Percentiles rank a stretch among this genome's conserved stretches.
phyloP scores from a whole-genome alignment of 2,888 invertebrate species.

The Mimachlamys varia region DNA sequence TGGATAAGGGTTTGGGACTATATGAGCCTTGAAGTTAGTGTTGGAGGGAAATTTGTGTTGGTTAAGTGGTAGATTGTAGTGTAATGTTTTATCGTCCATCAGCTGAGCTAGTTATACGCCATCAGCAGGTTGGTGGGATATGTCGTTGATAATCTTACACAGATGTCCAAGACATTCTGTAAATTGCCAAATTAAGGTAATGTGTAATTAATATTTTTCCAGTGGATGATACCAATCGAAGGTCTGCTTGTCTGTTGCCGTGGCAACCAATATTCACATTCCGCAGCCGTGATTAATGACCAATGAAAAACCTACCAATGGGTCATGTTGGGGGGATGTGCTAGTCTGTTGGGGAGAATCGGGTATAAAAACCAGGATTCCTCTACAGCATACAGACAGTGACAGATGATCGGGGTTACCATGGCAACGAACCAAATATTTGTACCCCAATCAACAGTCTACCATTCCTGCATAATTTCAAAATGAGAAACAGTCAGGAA shows the following conservation, averaged over 20 bases:
- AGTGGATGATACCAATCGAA: background rate
- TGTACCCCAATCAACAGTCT: background rate
- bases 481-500: background rate
- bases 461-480: constrained; percentile 5
- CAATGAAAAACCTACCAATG: background rate
- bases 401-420: constrained; percentile 8
- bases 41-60: background rate
- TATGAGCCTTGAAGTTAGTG: background rate
- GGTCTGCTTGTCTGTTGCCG: background rate
- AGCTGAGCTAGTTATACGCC: background rate
- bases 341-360: background rate
- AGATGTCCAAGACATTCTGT: background rate
- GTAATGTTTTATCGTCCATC: background rate
- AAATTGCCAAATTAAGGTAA: background rate
- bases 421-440: background rate
- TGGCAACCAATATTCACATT: constrained; percentile 18
- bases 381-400: background rate
- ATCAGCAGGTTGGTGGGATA: background rate
- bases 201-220: constrained; percentile 1
- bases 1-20: background rate
- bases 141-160: background rate
- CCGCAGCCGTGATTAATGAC: background rate
- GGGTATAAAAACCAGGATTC: background rate
- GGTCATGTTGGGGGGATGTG: background rate
- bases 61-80: background rate